Evolutionary conservation across 2,888 invertebrate genomes (phyloP), one percentile per base, ranked within the genome.

Genomic region (Trisateles emortualis): DNA sequence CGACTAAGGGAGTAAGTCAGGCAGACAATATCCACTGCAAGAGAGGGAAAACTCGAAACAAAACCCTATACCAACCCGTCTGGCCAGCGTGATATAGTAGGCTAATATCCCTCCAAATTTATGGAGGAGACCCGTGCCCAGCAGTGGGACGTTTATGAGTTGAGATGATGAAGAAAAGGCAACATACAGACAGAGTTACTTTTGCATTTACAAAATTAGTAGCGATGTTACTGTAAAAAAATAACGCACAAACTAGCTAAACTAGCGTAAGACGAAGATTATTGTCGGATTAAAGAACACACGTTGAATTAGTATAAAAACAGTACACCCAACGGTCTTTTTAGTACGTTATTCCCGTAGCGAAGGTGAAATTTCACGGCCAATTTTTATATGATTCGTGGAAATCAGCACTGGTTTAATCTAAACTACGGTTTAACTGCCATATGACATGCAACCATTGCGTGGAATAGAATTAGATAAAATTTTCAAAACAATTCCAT

Each of bases 301-400:
- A 53, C 50, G 63, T 67, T 74, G 64, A 59, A 68, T 64, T 68
- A 64, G 50, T 39, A 65, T 40, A 72, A 77, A 78, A 81, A 78
- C 74, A 61, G 59, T 61, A 64, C 79, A 87, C 84, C 78, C 79
- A 87, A 84, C 79, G 80, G 72, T 73, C 52, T 55, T 56, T 74
- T 74, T 70, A 65, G 70, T 78, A 81, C 74, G 74, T 78, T 76
- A 80, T 78, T 78, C 69, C 83, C 83, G 83, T 80, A 79, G 74
- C 84, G 76, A 87, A 90, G 83, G 82, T 68, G 76, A 88, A 88
- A 91, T 92, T 92, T 92, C 90, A 92, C 85, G 91, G 91, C 76
- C 88, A 88, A 90, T 92, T 91, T 90, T 90, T 88, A 82, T 83
- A 84, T 88, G 83, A 87, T 86, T 87, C 85, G 84, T 87, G 83